Evolutionary conservation across 2,888 invertebrate species (phyloP), one percentile per base, ranked within the genome.

Genomic region (Lepidocyrtinus sp.): DNA sequence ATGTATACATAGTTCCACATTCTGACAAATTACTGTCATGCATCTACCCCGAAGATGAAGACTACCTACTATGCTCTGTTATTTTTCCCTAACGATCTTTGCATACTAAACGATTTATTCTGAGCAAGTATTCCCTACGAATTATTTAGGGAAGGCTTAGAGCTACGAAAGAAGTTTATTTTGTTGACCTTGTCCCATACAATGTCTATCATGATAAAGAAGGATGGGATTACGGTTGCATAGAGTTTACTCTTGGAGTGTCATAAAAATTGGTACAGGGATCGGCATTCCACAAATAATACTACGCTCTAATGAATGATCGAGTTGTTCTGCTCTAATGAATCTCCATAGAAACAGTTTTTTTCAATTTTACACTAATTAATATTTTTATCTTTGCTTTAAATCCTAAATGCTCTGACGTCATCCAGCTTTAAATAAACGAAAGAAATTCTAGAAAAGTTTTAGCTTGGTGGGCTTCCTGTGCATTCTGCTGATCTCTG

Each of bases 11-110:
- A n/a, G n/a, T 50, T 50, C 50, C 50, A n/a, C 50, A 50, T 50
- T 50, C 50, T 50, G 50, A 50, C 50, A 50, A 50, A 50, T 50
- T 50, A 50, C 50, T 50, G 12, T 50, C 50, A 50, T 50, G 50
- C 50, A 50, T 17, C 50, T 50, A 50, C 17, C 17, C 50, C 17
- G 50, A 50, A 50, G 50, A 50, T 50, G 50, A 50, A 50, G 50
- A 50, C 15, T 50, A 50, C 50, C 50, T 50, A n/a, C n/a, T n/a
- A n/a, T n/a, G n/a, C n/a, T n/a, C n/a, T 50, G 2, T 17, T 17
- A 50, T 50, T 50, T 50, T 36, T 12, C 12, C 5, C 36, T 12
- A 36, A 7, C 50, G n/a, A 50, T n/a, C 17, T 2, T 50, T 36
- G 50, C 17, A 12, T 50, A 50, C 15, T 50, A 50, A n/a, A n/a